These are phyloP conservation scores for Melanotaenia nigrans DNA, from an alignment of 2,797 vertebrate genomes.

Conservation along the genomic window DNA sequence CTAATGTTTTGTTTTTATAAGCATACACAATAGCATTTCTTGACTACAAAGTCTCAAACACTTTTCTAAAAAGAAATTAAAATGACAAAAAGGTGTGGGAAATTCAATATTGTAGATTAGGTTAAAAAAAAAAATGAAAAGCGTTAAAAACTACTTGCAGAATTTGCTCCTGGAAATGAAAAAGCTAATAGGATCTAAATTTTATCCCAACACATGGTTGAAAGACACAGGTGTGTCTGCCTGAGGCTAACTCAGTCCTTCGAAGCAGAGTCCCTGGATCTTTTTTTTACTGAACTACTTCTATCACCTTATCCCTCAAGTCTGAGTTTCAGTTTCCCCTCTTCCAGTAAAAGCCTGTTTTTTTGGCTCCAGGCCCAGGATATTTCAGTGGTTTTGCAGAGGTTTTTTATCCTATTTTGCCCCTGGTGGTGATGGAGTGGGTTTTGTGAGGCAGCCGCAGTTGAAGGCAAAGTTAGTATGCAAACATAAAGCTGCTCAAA, in stretches of 20 bases:
- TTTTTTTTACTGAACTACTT: constrained; percentile 51
- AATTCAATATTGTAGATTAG: neutral
- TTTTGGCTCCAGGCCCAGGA: constrained; percentile 48
- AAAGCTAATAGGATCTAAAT: constrained; percentile 8
- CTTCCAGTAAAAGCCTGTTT: constrained; percentile 60
- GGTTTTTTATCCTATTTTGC: constrained; percentile 65
- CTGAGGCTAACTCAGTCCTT: constrained; percentile 41
- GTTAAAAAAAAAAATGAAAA: neutral
- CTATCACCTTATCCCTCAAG: constrained; percentile 62
- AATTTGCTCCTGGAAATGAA: constrained; percentile 14
- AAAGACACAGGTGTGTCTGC: constrained; percentile 41
- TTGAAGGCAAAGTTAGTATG: constrained; percentile 70
- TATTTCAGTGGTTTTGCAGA: constrained; percentile 59
- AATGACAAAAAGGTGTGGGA: neutral
- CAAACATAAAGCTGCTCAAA: constrained; percentile 78
- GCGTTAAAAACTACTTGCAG: neutral
- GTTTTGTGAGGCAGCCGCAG: constrained; percentile 57
- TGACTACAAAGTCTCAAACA: neutral
- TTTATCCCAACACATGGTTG: constrained; percentile 16
- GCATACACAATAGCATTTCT: neutral
- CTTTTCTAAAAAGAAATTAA: neutral
- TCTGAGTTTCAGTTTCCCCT: constrained; percentile 43
- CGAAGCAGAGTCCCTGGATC: constrained; percentile 44
- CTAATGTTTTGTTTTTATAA: neutral
- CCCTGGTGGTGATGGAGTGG: constrained; percentile 57